Evolutionary conservation across 2,113 vertebrate species (phyloP).

Genomic region (Pluvianellus socialis): DNA sequence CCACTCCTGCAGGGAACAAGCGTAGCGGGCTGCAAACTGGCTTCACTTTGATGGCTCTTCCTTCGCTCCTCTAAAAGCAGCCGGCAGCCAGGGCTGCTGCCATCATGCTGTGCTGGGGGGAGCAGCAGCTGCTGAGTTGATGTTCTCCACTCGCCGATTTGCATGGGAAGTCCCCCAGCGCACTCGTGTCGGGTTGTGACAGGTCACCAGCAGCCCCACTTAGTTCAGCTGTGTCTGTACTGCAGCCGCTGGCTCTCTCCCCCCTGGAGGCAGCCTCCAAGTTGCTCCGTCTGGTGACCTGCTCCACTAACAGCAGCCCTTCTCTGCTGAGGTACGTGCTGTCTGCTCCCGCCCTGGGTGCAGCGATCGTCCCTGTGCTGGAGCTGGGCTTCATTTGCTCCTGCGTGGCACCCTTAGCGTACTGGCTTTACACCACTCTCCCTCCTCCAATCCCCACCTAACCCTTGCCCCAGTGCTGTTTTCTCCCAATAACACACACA

Average conservation of each 20-base stretch:
- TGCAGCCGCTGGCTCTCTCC: neutral
- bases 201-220: neutral
- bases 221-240: no score
- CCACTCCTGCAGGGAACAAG: neutral
- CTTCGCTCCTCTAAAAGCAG: neutral
- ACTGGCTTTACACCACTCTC: neutral
- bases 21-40: fast-evolving
- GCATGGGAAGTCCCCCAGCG: fast-evolving
- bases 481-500: slow-evolving; percentile 28
- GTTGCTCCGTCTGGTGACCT: fast-evolving
- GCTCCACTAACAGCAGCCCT: neutral
- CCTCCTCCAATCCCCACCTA: neutral
- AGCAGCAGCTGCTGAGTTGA: neutral
- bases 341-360: neutral
- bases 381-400: neutral
- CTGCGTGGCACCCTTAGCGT: fast-evolving
- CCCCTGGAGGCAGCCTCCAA: neutral
- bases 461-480: neutral
- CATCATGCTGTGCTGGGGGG: neutral
- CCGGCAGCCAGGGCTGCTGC: neutral
- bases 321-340: neutral
- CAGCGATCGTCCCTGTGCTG: neutral
- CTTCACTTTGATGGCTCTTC: neutral
- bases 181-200: neutral
- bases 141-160: neutral